Conservation (phyloP, 2,888 invertebrate species). For the Orthosia gothica region DNA sequence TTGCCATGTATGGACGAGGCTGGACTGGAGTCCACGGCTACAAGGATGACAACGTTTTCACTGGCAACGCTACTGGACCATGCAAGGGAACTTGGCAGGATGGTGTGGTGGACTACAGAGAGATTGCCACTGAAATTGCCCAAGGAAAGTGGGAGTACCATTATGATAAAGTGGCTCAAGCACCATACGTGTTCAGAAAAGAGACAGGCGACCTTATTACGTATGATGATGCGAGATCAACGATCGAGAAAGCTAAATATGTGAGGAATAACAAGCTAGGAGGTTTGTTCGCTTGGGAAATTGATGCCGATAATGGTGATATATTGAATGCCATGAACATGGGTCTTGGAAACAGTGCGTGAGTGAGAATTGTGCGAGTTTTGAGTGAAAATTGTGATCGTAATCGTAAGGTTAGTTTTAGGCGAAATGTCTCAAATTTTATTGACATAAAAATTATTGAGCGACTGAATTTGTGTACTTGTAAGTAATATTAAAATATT, state of each 20-base stretch:
- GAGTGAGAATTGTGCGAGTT: slow-evolving; percentile 49
- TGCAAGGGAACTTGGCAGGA: slow-evolving; percentile 90
- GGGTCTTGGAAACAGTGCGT: slow-evolving; percentile 85
- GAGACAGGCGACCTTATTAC: slow-evolving; percentile 87
- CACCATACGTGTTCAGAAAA: slow-evolving; percentile 87
- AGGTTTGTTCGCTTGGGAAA: slow-evolving; percentile 89
- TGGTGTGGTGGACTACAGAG: slow-evolving; percentile 88
- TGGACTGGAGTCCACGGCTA: slow-evolving; percentile 88
- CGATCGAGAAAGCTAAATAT: slow-evolving; percentile 88
- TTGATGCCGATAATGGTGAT: slow-evolving; percentile 89
- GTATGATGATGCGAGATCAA: slow-evolving; percentile 87
- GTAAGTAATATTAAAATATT: slow-evolving; percentile 67
- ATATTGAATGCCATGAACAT: slow-evolving; percentile 89
- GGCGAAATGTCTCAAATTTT: slow-evolving; percentile 74
- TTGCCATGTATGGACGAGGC: slow-evolving; percentile 89
- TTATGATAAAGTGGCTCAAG: slow-evolving; percentile 87
- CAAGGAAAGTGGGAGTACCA: slow-evolving; percentile 87
- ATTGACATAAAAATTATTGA: slow-evolving; percentile 68
- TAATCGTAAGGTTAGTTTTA: slow-evolving; percentile 68
- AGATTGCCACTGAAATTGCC: slow-evolving; percentile 86
- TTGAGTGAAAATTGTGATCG: slow-evolving; percentile 66
- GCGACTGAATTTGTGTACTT: slow-evolving; percentile 70
- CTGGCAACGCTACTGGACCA: slow-evolving; percentile 87
- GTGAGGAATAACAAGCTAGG: slow-evolving; percentile 88
- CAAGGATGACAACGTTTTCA: slow-evolving; percentile 84